These are phyloP conservation scores for Biston stratarius DNA, from an alignment of 2,888 invertebrate species.

Conservation along the genomic window DNA sequence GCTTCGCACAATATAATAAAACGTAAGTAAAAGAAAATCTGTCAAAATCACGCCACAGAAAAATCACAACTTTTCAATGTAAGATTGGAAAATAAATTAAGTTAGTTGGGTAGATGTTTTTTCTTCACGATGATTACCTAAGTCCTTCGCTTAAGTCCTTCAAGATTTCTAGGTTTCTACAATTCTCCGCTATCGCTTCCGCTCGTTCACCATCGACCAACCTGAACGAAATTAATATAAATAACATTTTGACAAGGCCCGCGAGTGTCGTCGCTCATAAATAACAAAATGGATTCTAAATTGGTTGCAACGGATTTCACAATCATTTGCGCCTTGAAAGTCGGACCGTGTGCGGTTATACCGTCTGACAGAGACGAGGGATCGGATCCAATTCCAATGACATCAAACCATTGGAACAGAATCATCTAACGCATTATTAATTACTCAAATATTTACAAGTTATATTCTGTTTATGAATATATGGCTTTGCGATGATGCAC, in stretches of 20 bases:
- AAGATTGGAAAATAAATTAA: no score
- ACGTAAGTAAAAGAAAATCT: no score
- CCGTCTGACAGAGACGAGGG: background rate
- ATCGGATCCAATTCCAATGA: background rate
- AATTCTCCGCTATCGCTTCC: slow-evolving; percentile 38
- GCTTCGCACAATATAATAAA: no score
- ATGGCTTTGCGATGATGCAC: no score
- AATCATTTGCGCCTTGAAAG: slow-evolving; percentile 20
- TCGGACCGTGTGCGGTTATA: background rate
- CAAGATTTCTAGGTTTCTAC: background rate
- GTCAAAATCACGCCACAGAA: no score
- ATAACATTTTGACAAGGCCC: slow-evolving; percentile 68
- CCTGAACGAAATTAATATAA: slow-evolving; percentile 62
- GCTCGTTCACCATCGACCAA: slow-evolving; percentile 34
- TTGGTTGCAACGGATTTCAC: slow-evolving; percentile 45
- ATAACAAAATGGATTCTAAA: slow-evolving; percentile 56
- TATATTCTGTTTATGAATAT: no score
- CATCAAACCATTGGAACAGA: background rate
- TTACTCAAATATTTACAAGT: background rate
- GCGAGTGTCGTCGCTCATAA: slow-evolving; percentile 58
- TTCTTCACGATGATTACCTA: background rate
- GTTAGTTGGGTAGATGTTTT: background rate
- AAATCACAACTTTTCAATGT: no score
- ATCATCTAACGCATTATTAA: background rate
- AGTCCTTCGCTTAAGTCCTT: background rate